phyloP scores from a whole-genome alignment of 2,797 vertebrate genomes.

The Scyliorhinus canicula region DNA sequence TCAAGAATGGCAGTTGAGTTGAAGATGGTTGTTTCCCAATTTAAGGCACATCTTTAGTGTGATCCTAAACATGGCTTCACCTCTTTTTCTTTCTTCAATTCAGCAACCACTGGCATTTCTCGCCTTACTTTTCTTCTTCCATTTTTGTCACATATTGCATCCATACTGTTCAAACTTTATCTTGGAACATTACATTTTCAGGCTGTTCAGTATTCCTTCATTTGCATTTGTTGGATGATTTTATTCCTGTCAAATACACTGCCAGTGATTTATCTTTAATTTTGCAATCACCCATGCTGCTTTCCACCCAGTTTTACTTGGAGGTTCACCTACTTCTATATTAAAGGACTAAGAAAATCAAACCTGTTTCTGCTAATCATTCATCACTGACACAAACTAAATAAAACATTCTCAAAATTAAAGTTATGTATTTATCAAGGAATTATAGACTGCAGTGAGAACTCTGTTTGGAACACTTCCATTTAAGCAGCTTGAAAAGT shows the following conservation, averaged over 20 bases:
- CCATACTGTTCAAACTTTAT: background rate
- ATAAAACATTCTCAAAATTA: background rate
- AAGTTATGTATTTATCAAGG: background rate
- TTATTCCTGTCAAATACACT: background rate
- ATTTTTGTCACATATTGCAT: background rate
- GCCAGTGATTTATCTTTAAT: background rate
- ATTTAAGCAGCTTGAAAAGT: background rate
- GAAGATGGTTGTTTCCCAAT: background rate
- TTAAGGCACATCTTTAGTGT: background rate
- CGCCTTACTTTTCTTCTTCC: background rate
- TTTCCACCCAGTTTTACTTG: background rate
- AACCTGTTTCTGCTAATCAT: background rate
- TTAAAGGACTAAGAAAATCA: background rate
- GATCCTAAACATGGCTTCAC: background rate
- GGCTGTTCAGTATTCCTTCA: background rate
- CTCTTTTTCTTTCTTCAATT: background rate
- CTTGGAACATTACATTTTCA: background rate
- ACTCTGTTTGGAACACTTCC: background rate
- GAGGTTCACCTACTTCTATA: background rate
- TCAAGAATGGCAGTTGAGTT: background rate
- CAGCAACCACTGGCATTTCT: background rate
- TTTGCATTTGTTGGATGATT: too few species aligned
- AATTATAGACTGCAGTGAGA: background rate
- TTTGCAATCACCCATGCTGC: background rate
- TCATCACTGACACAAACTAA: background rate